Conservation (phyloP, 1,140 invertebrate species). For the Meloidogyne hapla region DNA sequence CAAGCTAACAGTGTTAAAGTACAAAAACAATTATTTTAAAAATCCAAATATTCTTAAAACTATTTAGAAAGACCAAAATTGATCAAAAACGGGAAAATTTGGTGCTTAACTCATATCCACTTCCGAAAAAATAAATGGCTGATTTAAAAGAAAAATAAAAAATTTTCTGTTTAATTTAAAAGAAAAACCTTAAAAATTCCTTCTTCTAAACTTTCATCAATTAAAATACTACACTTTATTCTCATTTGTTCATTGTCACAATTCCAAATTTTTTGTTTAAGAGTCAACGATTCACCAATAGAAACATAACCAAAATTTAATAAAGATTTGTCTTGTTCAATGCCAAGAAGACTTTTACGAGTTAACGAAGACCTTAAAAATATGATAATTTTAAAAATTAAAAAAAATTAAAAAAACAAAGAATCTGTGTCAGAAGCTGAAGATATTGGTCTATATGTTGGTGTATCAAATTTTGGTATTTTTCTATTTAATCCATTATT, state of each 20-base stretch:
- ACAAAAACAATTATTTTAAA: too few species aligned
- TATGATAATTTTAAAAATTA: constrained; percentile 12
- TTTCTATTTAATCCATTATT: constrained; percentile 16
- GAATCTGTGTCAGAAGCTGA: constrained; percentile 10
- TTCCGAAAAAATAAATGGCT: too few species aligned
- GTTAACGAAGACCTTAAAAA: constrained; percentile 8
- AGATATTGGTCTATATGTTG: constrained; percentile 11
- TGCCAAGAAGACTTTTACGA: constrained; percentile 12
- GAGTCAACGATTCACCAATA: constrained; percentile 7
- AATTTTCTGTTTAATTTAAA: too few species aligned
- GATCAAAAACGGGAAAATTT: too few species aligned
- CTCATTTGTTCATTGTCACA: constrained; percentile 17
- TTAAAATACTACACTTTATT: constrained; percentile 13
- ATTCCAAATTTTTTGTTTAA: constrained; percentile 24
- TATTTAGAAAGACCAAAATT: too few species aligned
- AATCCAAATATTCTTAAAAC: too few species aligned
- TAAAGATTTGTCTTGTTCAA: constrained; percentile 12
- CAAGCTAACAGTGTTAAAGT: too few species aligned
- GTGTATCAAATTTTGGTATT: constrained; percentile 21
- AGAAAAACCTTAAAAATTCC: constrained; percentile 18
- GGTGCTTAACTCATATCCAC: too few species aligned
- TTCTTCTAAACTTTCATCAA: not conserved
- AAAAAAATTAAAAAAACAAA: not conserved
- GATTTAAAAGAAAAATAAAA: too few species aligned
- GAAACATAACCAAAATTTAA: constrained; percentile 24